phyloP scores from a whole-genome alignment of 2,888 invertebrate genomes.

The Athalia cordata region DNA sequence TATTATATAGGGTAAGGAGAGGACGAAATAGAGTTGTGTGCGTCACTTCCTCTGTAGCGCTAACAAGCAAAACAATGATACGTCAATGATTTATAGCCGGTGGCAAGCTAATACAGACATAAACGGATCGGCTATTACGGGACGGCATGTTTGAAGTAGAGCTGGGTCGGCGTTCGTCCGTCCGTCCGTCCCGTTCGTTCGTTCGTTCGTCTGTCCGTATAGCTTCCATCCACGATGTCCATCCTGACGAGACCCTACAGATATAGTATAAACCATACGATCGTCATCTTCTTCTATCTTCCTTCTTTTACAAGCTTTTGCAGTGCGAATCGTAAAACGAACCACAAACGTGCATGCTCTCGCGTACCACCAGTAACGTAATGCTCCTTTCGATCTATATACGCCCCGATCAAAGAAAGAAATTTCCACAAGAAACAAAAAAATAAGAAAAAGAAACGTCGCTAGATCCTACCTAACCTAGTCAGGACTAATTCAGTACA shows the following conservation, averaged over 20 bases:
- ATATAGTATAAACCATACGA: too few species aligned
- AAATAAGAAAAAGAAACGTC: too few species aligned
- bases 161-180: constrained; percentile 27
- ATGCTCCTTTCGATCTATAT: too few species aligned
- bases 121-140: constrained; percentile 45
- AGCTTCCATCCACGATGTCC: neutral
- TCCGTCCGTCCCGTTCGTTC: neutral
- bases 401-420: neutral
- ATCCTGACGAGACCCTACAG: neutral
- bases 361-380: neutral
- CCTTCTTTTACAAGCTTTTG: too few species aligned
- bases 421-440: constrained; percentile 15
- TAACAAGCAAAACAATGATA: constrained; percentile 67
- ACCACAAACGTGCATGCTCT: constrained; percentile 16
- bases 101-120: constrained; percentile 53
- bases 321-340: too few species aligned
- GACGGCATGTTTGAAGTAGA: constrained; percentile 43
- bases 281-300: too few species aligned
- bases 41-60: constrained; percentile 47
- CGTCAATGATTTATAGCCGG: constrained; percentile 64
- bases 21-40: constrained; percentile 38
- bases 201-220: neutral
- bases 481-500: too few species aligned
- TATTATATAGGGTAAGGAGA: neutral
- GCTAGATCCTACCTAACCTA: too few species aligned